Base-by-base conservation (phyloP, 2,113 vertebrate species). In the Chionodraco myersi region DNA sequence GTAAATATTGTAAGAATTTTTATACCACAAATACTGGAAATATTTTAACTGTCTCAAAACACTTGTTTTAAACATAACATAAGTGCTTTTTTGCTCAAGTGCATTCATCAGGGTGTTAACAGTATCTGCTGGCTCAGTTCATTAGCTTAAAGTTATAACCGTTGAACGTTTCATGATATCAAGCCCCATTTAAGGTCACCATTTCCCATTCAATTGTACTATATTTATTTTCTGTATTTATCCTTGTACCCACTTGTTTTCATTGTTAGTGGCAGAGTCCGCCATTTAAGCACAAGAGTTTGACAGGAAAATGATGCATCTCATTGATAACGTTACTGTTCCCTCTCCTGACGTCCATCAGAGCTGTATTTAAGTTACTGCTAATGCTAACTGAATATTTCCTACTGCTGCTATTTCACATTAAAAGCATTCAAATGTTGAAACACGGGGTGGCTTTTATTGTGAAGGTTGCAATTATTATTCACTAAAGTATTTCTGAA, bases 1-100 rank as follows among this genome's bases (percentile, higher is more conserved):
- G 62, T 70, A 65, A 84, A 75, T 64, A 75, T 70, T 77, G 48
- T 77, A 70, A 69, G 48, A 54, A 48, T 71, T 86, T 82, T 75
- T 67, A 51, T 63, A 77, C 15, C 18, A 56, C 59, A 58, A 65
- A 47, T 16, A 63, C 69, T 52, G 52, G 10, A 41, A 48, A 48
- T 48, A 21, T 47, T 69, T 44, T 13, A 56, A 48, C 47, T 36
- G 41, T 49, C 60, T 62, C n/a, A 51, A 58, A 51, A 67, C 30
- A 23, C 15, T 52, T 48, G 4, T 34, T 63, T 6, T 23, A 53
- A 56, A 41, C 36, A 51, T 66, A 30, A 34, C 9, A 34, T 48
- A 53, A 52, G 70, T 74, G 57, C 48, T 74, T 45, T 23, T 47
- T 34, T 47, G 49, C 34, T 71, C 51, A 48, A 59, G 30, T 41